phyloP scores from a whole-genome alignment of 35 echinoderm and acorn worm genomes.

The Diadema setosum region DNA sequence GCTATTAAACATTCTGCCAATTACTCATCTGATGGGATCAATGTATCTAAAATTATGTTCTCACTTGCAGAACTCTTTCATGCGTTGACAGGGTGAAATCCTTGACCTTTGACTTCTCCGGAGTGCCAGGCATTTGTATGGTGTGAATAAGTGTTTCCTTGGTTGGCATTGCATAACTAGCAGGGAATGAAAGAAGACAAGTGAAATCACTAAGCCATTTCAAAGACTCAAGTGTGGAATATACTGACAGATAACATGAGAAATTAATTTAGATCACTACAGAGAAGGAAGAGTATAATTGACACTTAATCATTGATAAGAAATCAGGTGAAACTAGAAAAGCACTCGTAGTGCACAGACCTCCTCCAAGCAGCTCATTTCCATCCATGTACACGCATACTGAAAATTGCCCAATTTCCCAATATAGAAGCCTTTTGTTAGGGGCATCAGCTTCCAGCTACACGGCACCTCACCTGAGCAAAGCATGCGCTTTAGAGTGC shows the following conservation, averaged over 20 bases:
- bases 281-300: neutral
- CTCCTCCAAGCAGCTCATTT: no score
- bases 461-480: no score
- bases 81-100: constrained; percentile 36
- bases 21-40: no score
- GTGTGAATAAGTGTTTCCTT: constrained; percentile 41
- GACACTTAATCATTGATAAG: neutral
- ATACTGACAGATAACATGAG: neutral
- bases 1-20: no score
- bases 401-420: no score
- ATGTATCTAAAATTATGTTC: no score
- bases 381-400: no score
- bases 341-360: no score
- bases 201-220: neutral
- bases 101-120: neutral
- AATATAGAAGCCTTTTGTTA: no score
- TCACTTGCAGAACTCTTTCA: constrained; percentile 39
- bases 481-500: no score
- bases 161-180: constrained; percentile 53
- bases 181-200: neutral
- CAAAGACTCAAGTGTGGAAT: neutral
- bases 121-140: neutral
- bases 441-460: no score
- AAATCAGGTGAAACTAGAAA: neutral
- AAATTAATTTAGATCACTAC: neutral